Base-by-base conservation (phyloP, 1,140 invertebrate species). In the Scaptomyza montana region DNA sequence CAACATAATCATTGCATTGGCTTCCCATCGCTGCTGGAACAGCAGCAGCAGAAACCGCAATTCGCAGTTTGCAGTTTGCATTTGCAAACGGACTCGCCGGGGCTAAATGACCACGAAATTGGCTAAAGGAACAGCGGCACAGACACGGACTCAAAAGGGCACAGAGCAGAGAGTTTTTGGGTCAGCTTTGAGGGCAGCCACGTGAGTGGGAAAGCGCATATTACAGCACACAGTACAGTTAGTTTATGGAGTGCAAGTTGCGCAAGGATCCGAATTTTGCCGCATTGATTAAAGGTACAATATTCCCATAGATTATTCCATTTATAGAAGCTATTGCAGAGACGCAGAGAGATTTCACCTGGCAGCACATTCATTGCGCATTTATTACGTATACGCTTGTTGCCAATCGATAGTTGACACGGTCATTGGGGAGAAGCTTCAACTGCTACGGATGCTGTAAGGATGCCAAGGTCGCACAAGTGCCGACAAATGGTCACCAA, bases 31-130 rank as follows among this genome's bases (percentile, higher is more conserved):
- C 51, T 10, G 13, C 30, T 13, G 16, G 16, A 19, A n/a, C 62
- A 39, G 2, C 8, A 25, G 12, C 28, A 68, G 64, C 78, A 80
- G 80, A 77, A 81, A 74, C 78, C 16, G 53, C 53, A 50, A 13
- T 19, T 77, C 77, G 66, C 80, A 85, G 68, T 65, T 49, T 65
- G 59, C 74, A 47, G 55, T 50, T 61, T 49, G 59, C 74, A 47
- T 59, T 50, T 61, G 57, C 68, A 56, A 49, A 69, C 36, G 19
- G 30, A 33, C 30, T 33, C 30, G 5, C 30, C 30, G 30, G 5
- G 54, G 47, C 77, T 80, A 75, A 86, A 81, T 68, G 78, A 87
- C 81, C 82, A 78, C 81, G 71, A 82, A 82, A 81, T 82, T 81
- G 64, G 61, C 57, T 16, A 33, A n/a, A 43, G 16, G 56, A n/a